Evolutionary conservation across 2,113 vertebrate genomes (phyloP), one percentile per base, ranked within the genome.

Genomic region (Hoplias malabaricus): DNA sequence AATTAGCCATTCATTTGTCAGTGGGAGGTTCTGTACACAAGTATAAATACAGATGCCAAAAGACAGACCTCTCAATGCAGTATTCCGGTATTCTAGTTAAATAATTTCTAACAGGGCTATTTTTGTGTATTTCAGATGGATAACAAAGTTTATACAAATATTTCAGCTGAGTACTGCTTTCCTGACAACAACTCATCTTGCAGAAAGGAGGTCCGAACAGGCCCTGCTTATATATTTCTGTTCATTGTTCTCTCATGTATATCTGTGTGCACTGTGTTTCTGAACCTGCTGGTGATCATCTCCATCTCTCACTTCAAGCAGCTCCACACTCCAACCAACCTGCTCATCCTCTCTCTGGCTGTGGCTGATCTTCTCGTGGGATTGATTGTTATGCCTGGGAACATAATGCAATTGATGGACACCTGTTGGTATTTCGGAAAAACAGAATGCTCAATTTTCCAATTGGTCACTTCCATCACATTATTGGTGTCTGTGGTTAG

Each of bases 301-400:
- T 81, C 82, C 21, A 82, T 83, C 46, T 84, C 86, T 10, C 89
- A 91, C 69, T 92, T 25, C 85, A 92, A 88, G 84, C 89, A 92
- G 83, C 91, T 92, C 23, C 90, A 91, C 69, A 90, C 85, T 21
- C 80, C 87, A 31, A 91, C 90, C 80, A 92, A 92, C 82, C 72
- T 89, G 66, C 69, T 92, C 16, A 76, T 92, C 27, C 84, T 92
- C 65, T 92, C 91, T 61, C 83, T 92, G 84, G 90, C 89, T 27
- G 11, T 83, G 54, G 85, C 86, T 1, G 90, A 91, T 82, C 80
- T 91, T 53, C 81, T 89, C 0, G 79, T 90, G 0, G 90, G 89
- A 66, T 75, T 90, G 53, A 29, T 95, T 70, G 31, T 96, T 78
- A 95, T 95, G 94, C 94, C 96, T 11, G 93, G 91, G 34, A 95